These are phyloP conservation scores for Platygyra sinensis DNA, from an alignment of 64 coral and sea anemone species.

Conservation along the genomic window DNA sequence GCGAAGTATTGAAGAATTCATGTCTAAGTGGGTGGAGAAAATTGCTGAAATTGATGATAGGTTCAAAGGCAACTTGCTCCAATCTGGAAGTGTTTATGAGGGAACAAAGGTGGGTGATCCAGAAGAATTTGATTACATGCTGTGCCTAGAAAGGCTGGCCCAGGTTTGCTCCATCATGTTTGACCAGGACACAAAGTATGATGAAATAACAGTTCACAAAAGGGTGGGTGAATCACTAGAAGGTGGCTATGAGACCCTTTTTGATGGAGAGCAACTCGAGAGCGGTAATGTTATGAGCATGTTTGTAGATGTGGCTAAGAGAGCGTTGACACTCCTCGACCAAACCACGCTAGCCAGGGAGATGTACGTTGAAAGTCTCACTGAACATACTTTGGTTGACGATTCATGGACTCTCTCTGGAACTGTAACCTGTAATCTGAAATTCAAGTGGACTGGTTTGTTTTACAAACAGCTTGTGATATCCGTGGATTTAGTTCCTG, in stretches of 20 bases:
- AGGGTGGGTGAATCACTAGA: background rate
- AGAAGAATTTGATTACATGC: slow-evolving; percentile 70
- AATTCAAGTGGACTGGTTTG: slow-evolving; percentile 43
- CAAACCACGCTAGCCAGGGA: background rate
- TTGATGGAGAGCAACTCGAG: slow-evolving; percentile 17
- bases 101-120: slow-evolving; percentile 45
- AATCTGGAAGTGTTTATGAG: slow-evolving; percentile 50
- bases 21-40: background rate
- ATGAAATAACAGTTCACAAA: slow-evolving; percentile 18
- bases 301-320: slow-evolving; percentile 43
- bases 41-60: slow-evolving; percentile 44
- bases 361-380: slow-evolving; percentile 39
- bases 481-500: slow-evolving; percentile 41
- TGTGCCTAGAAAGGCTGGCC: slow-evolving; percentile 16
- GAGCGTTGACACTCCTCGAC: slow-evolving; percentile 8
- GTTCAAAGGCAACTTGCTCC: slow-evolving; percentile 26
- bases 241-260: background rate
- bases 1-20: background rate
- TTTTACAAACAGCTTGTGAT: slow-evolving; percentile 55
- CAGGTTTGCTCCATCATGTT: slow-evolving; percentile 19
- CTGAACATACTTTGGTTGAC: slow-evolving; percentile 37
- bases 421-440: slow-evolving; percentile 53
- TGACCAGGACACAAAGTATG: background rate
- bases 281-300: slow-evolving; percentile 15
- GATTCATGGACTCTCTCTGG: slow-evolving; percentile 38